Percentiles rank a stretch among this genome's conserved stretches.
Conservation (phyloP, 1,140 invertebrate species). For the Zaprionus tsacasi region DNA sequence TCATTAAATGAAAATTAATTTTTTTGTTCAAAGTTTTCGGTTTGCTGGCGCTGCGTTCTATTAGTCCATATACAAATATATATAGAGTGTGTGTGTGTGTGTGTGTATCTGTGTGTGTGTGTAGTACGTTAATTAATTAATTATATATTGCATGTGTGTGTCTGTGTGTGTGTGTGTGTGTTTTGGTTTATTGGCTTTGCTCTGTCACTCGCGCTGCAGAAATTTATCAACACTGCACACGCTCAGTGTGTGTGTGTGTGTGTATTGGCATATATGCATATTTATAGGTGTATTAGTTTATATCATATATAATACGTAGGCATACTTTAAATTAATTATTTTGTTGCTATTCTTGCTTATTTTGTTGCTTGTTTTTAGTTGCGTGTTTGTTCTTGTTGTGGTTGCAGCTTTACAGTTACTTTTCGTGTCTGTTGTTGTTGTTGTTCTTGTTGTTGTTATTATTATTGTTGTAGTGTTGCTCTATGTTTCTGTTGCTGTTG, state of each 20-base stretch:
- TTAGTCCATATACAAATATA: conserved; percentile 32
- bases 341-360: conserved; percentile 36
- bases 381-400: conserved; percentile 46
- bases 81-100: conserved; percentile 40
- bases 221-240: conserved; percentile 20
- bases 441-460: conserved; percentile 46
- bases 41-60: conserved; percentile 42
- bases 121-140: conserved; percentile 73
- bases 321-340: conserved; percentile 55
- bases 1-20: conserved; percentile 81
- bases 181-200: conserved; percentile 70
- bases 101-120: conserved; percentile 39
- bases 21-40: conserved; percentile 62
- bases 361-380: conserved; percentile 42
- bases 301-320: conserved; percentile 46
- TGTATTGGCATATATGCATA: conserved; percentile 30
- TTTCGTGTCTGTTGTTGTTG: conserved; percentile 50
- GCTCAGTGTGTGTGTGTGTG: conserved; percentile 37
- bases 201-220: conserved; percentile 52
- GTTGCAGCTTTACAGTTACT: conserved; percentile 65
- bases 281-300: conserved; percentile 34
- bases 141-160: conserved; percentile 45
- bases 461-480: conserved; percentile 41
- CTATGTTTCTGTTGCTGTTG: conserved; percentile 73
- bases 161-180: conserved; percentile 41